Evolutionary conservation across 2,797 vertebrate species (phyloP).

Genomic region (Manis crassicaudata): DNA sequence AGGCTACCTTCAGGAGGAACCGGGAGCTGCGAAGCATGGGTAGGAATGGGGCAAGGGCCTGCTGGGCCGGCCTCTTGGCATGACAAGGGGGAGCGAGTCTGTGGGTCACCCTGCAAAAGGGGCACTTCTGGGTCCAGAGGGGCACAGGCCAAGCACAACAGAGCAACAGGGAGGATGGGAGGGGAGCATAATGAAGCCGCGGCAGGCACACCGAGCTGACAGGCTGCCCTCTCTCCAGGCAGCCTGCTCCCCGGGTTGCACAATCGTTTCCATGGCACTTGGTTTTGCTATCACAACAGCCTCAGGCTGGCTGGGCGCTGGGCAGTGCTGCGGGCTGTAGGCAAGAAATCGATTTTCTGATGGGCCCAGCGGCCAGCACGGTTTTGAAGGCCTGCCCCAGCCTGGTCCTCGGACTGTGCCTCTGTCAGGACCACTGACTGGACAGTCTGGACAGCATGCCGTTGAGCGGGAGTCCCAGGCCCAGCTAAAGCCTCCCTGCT

Average conservation of each 20-base stretch:
- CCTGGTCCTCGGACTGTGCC: constrained; percentile 65
- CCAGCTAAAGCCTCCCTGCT: fast-evolving
- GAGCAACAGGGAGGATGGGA: constrained; percentile 41
- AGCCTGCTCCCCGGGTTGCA: constrained; percentile 87
- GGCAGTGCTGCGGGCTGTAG: constrained; percentile 79
- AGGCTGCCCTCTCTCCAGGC: neutral
- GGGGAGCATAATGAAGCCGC: fast-evolving
- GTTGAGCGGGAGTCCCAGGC: fast-evolving
- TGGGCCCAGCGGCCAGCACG: constrained; percentile 73
- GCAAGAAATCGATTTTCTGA: constrained; percentile 82
- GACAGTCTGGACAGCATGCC: neutral
- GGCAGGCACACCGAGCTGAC: fast-evolving
- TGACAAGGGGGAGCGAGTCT: constrained; percentile 87
- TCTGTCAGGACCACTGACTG: fast-evolving
- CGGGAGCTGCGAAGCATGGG: constrained; percentile 87
- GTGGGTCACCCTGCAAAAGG: constrained; percentile 89
- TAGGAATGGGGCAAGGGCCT: constrained; percentile 82
- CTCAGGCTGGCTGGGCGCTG: constrained; percentile 85
- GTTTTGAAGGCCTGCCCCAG: constrained; percentile 77
- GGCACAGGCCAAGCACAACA: constrained; percentile 92
- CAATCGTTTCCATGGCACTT: constrained; percentile 95
- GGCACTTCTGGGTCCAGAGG: constrained; percentile 88
- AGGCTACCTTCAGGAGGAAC: constrained; percentile 90
- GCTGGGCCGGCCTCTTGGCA: constrained; percentile 88
- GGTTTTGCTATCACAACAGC: constrained; percentile 95